Evolutionary conservation across 1,140 invertebrate genomes (phyloP).

Genomic region (Drosophila tani): DNA sequence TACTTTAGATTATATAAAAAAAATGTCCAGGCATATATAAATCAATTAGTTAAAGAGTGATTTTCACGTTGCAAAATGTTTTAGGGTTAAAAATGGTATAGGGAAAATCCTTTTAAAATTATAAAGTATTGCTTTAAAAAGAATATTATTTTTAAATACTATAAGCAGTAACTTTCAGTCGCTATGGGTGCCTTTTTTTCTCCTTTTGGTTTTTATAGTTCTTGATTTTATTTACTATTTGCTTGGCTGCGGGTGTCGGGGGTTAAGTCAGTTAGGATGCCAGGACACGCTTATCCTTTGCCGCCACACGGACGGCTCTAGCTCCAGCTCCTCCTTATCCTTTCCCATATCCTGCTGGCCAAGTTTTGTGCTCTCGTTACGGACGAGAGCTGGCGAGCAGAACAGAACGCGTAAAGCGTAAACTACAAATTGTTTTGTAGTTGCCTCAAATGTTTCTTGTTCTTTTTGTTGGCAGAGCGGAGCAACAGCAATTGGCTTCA

Average conservation of each 20-base stretch:
- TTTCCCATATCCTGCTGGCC: slow-evolving; percentile 2
- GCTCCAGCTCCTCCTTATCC: neutral
- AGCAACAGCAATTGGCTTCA: slow-evolving; percentile 74
- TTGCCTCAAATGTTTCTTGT: slow-evolving; percentile 46
- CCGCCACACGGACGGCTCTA: neutral
- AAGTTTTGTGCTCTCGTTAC: slow-evolving; percentile 20
- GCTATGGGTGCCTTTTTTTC: neutral
- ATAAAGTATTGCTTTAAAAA: too few species aligned
- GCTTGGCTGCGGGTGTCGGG: slow-evolving; percentile 40
- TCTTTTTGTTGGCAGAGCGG: slow-evolving; percentile 23
- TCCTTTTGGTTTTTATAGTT: slow-evolving; percentile 59
- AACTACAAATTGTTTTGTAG: slow-evolving; percentile 79
- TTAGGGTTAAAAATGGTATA: too few species aligned
- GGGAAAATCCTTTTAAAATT: too few species aligned
- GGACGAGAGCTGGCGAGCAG: slow-evolving; percentile 28
- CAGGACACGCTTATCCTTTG: slow-evolving; percentile 48
- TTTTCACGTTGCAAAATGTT: too few species aligned
- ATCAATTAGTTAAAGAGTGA: too few species aligned
- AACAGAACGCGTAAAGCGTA: slow-evolving; percentile 67
- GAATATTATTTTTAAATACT: too few species aligned
- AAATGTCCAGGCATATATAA: too few species aligned
- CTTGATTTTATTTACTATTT: slow-evolving; percentile 80
- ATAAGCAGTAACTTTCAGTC: neutral
- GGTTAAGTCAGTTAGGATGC: slow-evolving; percentile 21
- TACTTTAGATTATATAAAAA: too few species aligned